Conservation (phyloP, 2,888 invertebrate species). For the Calameuta idolon region DNA sequence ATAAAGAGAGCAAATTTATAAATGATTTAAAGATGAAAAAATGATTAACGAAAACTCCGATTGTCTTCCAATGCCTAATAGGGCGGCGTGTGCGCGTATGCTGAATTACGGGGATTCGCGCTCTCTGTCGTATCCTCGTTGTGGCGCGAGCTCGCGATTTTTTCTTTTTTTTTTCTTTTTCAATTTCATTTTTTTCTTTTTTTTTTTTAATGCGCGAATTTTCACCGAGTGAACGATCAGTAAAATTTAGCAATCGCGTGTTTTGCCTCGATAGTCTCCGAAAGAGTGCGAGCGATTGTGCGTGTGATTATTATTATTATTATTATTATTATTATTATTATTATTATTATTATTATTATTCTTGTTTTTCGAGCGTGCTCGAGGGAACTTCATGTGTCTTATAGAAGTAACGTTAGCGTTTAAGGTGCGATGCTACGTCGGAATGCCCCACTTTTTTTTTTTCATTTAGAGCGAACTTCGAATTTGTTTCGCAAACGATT, state of each 20-base stretch:
- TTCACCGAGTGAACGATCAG: too few relatives aligned
- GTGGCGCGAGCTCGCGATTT: too few relatives aligned
- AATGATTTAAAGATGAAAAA: conserved; percentile 15
- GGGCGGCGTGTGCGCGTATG: conserved; percentile 6
- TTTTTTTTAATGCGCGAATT: too few relatives aligned
- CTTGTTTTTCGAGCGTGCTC: background rate
- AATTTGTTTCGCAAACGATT: background rate
- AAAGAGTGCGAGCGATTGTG: background rate
- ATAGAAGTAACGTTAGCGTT: background rate
- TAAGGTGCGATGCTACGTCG: background rate
- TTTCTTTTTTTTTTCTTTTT: too few relatives aligned
- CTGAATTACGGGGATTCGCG: too few relatives aligned
- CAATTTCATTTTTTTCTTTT: too few relatives aligned
- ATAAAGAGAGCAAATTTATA: conserved; percentile 27
- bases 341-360: background rate
- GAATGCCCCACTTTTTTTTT: background rate
- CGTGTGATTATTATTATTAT: background rate
- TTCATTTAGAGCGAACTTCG: background rate
- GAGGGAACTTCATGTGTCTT: background rate
- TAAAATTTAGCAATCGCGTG: too few relatives aligned
- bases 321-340: background rate
- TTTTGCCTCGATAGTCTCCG: background rate
- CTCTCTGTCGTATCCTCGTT: too few relatives aligned
- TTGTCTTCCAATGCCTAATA: conserved; percentile 48
- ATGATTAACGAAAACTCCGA: conserved; percentile 32